Conservation (phyloP, 1,140 invertebrate genomes). For the Archivesica marissinica region DNA sequence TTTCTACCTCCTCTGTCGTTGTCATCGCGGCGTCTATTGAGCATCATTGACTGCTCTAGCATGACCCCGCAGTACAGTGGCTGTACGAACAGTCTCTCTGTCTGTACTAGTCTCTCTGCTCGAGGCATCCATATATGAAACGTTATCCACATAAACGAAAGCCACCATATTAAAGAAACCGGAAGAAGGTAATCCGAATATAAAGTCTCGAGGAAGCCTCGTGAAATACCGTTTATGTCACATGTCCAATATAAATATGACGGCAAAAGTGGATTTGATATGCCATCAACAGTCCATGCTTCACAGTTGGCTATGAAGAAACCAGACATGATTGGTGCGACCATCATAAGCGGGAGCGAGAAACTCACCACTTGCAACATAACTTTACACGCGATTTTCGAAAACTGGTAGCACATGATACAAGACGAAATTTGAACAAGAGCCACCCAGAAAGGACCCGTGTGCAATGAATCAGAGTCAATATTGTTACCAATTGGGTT, state of each 20-base stretch:
- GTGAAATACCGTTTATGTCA: slow-evolving; percentile 69
- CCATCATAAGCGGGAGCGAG: slow-evolving; percentile 78
- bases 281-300: slow-evolving; percentile 57
- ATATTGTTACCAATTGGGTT: slow-evolving; percentile 69
- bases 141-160: slow-evolving; percentile 78
- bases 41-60: slow-evolving; percentile 97
- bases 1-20: slow-evolving; percentile 86
- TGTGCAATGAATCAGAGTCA: slow-evolving; percentile 62
- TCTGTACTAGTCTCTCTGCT: slow-evolving; percentile 77
- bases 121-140: slow-evolving; percentile 79
- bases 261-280: slow-evolving; percentile 59
- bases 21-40: slow-evolving; percentile 97
- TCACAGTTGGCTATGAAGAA: slow-evolving; percentile 77
- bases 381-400: slow-evolving; percentile 81
- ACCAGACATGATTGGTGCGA: slow-evolving; percentile 77
- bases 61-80: slow-evolving; percentile 97
- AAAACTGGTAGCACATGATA: slow-evolving; percentile 80
- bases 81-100: slow-evolving; percentile 91
- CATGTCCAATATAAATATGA: slow-evolving; percentile 79
- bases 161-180: slow-evolving; percentile 75
- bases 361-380: slow-evolving; percentile 80
- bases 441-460: slow-evolving; percentile 74
- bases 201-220: slow-evolving; percentile 68
- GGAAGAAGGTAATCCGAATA: slow-evolving; percentile 73
- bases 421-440: slow-evolving; percentile 76